Conservation (phyloP, 2,113 vertebrate species). For the Irena cyanogastra region DNA sequence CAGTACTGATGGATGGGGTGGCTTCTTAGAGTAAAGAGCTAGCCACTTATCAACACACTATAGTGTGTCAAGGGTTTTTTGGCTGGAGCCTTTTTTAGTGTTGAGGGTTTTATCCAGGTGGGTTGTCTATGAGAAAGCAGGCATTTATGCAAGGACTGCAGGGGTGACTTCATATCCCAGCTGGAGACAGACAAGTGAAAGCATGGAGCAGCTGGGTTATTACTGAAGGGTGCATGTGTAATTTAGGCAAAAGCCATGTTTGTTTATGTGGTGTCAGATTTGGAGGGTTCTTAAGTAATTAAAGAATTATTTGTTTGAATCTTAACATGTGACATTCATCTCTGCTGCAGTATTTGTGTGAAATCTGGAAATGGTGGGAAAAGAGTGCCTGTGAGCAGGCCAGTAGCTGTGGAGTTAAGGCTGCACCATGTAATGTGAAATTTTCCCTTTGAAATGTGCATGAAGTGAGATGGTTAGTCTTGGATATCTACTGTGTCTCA, state of each 20-base stretch:
- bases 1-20: neutral
- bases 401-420: neutral
- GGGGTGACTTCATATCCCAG: neutral
- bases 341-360: neutral
- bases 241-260: neutral
- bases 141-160: rapidly evolving
- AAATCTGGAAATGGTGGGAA: neutral
- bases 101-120: neutral
- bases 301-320: neutral
- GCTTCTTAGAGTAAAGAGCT: neutral
- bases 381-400: neutral
- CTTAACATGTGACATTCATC: neutral
- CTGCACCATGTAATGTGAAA: neutral
- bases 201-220: neutral
- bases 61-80: neutral
- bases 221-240: neutral
- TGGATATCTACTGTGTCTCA: neutral
- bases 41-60: neutral
- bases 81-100: neutral
- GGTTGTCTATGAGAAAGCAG: neutral
- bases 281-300: neutral
- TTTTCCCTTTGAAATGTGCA: neutral
- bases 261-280: neutral
- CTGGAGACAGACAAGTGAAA: neutral
- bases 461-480: neutral